phyloP scores from a whole-genome alignment of 2,113 vertebrate species.

The Bos indicus region DNA sequence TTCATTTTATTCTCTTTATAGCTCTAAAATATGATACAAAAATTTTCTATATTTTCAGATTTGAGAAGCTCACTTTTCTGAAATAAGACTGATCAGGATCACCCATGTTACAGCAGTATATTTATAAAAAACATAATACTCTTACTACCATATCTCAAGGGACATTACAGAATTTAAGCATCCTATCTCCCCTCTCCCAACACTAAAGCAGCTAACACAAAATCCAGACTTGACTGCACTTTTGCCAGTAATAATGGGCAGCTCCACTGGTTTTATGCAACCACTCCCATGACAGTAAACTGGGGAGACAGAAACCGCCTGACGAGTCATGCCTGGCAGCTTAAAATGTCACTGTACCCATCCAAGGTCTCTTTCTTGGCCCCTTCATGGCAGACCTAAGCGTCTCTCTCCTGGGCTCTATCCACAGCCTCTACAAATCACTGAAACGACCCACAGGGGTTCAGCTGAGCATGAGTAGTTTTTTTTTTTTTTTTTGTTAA shows the following conservation, averaged over 20 bases:
- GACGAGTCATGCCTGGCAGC: background rate
- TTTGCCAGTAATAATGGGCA: background rate
- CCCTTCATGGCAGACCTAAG: background rate
- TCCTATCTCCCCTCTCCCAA: background rate
- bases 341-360: background rate
- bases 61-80: background rate
- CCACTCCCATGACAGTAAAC: background rate
- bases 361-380: background rate
- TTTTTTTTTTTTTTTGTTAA: background rate
- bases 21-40: background rate
- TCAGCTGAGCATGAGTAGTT: background rate
- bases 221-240: background rate
- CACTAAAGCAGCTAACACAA: slow-evolving; percentile 15
- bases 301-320: background rate
- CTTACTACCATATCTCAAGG: background rate
- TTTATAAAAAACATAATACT: background rate
- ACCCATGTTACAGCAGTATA: background rate
- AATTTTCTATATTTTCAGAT: background rate
- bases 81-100: background rate
- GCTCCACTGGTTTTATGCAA: background rate
- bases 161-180: background rate
- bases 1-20: background rate
- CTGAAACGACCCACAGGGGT: background rate
- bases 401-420: background rate
- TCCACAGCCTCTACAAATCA: background rate